These are phyloP conservation scores for Alcis repandata DNA, from an alignment of 2,888 invertebrate species.

Conservation along the genomic window DNA sequence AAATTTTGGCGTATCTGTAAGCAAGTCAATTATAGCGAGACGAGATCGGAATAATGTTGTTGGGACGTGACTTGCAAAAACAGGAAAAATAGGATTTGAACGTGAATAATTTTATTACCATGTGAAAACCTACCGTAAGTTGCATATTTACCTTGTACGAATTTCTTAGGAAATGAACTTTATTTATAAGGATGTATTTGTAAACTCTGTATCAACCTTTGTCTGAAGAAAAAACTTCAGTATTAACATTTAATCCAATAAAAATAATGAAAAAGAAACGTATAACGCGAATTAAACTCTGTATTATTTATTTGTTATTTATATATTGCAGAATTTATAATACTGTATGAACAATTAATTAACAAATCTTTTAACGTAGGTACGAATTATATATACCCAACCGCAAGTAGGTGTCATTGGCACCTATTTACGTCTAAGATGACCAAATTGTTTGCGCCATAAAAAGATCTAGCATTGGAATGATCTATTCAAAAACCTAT, in stretches of 20 bases:
- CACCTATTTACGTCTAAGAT: background rate
- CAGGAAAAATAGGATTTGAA: constrained; percentile 1
- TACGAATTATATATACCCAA: too few relatives aligned
- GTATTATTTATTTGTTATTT: too few relatives aligned
- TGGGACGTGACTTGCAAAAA: background rate
- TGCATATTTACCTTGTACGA: background rate
- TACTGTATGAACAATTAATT: background rate
- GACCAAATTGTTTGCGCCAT: background rate
- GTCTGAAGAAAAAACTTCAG: too few relatives aligned
- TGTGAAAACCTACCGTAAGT: background rate
- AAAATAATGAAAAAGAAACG: too few relatives aligned
- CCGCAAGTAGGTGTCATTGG: background rate
- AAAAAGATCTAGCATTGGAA: background rate
- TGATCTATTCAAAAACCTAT: background rate
- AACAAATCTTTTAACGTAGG: background rate
- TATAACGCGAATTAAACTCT: too few relatives aligned
- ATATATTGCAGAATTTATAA: background rate
- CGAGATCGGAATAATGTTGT: constrained; percentile 1
- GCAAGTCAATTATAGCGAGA: constrained; percentile 10
- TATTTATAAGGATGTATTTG: too few relatives aligned
- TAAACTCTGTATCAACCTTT: too few relatives aligned
- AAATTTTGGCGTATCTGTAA: constrained; percentile 8
- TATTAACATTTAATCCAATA: too few relatives aligned
- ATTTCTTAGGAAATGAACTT: too few relatives aligned
- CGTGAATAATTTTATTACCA: background rate